Percentiles rank a stretch among this genome's conserved stretches.
Conservation (phyloP, 92 coral and sea anemone species). For the Phenganax marumi region DNA sequence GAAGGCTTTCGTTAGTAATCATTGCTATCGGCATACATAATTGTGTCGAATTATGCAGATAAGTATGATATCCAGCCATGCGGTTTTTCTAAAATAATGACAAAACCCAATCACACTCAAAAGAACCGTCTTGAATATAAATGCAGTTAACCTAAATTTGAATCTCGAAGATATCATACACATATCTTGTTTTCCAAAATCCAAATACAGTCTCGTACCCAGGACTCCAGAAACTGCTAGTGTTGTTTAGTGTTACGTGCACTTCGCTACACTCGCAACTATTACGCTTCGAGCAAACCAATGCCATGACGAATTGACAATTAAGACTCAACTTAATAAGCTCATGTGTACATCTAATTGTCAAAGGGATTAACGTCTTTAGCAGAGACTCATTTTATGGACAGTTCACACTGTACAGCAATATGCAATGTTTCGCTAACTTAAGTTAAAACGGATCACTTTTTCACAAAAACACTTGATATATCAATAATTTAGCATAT, state of each 20-base stretch:
- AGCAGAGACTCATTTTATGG: background rate
- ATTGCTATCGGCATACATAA: conserved; percentile 6
- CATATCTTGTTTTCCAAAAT: no score
- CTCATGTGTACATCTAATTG: no score
- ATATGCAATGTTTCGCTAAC: background rate
- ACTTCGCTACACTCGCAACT: no score
- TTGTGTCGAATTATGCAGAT: conserved; percentile 3
- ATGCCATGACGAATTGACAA: no score
- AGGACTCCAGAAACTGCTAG: no score
- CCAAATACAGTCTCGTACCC: no score
- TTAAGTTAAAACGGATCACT: background rate
- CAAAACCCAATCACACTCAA: conserved; percentile 9
- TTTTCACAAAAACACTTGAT: background rate
- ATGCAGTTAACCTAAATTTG: background rate
- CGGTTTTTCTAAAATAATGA: conserved; percentile 1
- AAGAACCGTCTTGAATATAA: conserved; percentile 23
- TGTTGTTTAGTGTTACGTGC: no score
- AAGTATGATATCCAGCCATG: conserved; percentile 19
- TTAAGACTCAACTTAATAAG: no score
- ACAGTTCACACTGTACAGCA: no score
- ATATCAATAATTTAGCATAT: background rate
- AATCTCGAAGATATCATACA: background rate
- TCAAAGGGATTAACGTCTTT: background rate
- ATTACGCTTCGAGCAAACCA: no score
- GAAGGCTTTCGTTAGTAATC: background rate